Evolutionary conservation across 2,797 vertebrate species (phyloP), one percentile per base, ranked within the genome.

Genomic region (Simalia tracyae): DNA sequence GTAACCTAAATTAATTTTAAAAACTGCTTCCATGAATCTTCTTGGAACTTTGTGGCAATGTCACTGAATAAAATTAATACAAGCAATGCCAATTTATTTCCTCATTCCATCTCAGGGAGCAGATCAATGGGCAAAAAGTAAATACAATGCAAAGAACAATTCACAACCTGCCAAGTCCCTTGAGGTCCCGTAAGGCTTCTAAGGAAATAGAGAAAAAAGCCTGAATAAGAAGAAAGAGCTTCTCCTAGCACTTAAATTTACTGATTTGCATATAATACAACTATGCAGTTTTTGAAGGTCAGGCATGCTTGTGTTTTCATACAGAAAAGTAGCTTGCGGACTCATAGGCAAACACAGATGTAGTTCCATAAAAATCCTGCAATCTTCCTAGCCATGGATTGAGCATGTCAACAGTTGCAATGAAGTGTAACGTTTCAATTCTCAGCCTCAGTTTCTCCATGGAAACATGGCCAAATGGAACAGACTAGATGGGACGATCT

Each of bases 1-100:
- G 50, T 50, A 50, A 81, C 84, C 89, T 87, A 89, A 89, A 90
- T 76, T 64, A 92, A 90, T 90, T 81, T 81, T 88, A 87, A 81
- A 90, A 92, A 85, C 60, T 17, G 7, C 88, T 85, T 89, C 28
- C 42, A 84, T 24, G 17, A 0, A 1, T 89, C 90, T 93, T 91
- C 72, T 91, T 64, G 10, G 7, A 57, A 90, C 57, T 28, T 22
- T 1, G 22, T 12, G n/a, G n/a, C 2, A 93, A 89, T 64, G 92
- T 90, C 28, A 87, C 19, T 66, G 56, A 42, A 46, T 64, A 89
- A 92, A 26, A 84, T 68, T 66, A 89, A 89, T 89, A 72, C 31
- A 89, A 89, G 64, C 88, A 17, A 22, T 84, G 60, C 68, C 59
- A 64, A 89, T 89, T 86, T 87, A 63, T 91, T 4, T 5, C 68